phyloP scores from a whole-genome alignment of 2,113 vertebrate genomes.

The Myotis brandtii region DNA sequence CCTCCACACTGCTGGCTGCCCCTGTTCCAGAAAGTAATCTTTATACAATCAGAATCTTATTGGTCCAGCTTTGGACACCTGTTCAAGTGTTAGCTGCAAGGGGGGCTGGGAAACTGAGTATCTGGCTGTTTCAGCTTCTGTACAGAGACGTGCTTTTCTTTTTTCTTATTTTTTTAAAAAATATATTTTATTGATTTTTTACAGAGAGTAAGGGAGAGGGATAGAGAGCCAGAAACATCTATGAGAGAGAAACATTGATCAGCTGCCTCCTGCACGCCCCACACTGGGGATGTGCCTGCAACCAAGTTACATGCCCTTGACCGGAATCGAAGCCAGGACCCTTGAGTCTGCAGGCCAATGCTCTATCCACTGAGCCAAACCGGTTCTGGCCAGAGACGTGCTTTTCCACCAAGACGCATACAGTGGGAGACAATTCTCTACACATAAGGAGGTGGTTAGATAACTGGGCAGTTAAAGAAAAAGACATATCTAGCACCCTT shows the following conservation, averaged over 20 bases:
- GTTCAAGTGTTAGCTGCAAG: neutral
- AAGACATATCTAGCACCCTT: neutral
- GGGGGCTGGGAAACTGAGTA: neutral
- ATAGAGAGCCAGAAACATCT: too few species aligned
- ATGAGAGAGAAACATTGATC: too few species aligned
- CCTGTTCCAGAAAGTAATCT: neutral
- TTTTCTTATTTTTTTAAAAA: too few species aligned
- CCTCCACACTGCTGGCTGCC: neutral
- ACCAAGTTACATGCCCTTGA: too few species aligned
- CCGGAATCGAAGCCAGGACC: too few species aligned
- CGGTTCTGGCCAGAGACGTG: too few species aligned
- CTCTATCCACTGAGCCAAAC: too few species aligned
- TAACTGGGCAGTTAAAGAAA: neutral
- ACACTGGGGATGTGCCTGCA: too few species aligned
- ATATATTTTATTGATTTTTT: too few species aligned
- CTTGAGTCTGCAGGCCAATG: too few species aligned
- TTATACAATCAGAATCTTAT: neutral
- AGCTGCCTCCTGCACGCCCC: too few species aligned
- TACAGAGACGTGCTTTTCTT: neutral
- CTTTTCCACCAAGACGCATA: neutral
- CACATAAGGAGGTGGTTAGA: neutral
- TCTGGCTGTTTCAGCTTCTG: neutral
- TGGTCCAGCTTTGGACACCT: accelerated
- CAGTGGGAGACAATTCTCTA: neutral
- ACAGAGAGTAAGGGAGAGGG: too few species aligned